phyloP scores from a whole-genome alignment of 2,797 vertebrate genomes.

The Bovichtus variegatus region DNA sequence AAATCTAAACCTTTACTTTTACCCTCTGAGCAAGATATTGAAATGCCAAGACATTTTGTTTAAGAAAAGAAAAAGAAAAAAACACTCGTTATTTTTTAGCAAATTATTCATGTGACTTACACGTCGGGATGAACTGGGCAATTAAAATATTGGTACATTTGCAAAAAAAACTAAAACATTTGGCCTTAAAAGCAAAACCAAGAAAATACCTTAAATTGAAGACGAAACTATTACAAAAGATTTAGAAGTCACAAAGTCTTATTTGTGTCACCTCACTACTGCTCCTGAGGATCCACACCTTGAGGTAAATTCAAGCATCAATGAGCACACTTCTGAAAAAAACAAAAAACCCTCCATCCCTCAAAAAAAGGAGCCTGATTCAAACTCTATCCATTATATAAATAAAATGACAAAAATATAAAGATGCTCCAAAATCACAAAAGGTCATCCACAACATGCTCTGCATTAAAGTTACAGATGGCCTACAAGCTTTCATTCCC shows the following conservation, averaged over 20 bases:
- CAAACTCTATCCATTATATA: constrained; percentile 27
- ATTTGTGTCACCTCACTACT: neutral
- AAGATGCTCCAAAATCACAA: constrained; percentile 41
- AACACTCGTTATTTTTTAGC: too few species aligned
- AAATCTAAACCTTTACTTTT: neutral
- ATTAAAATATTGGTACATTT: constrained; percentile 1
- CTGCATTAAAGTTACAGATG: constrained; percentile 47
- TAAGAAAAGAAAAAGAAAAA: neutral
- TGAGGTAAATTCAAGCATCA: constrained; percentile 42
- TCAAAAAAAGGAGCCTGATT: constrained; percentile 7
- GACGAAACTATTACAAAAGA: neutral
- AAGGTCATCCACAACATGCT: constrained; percentile 26
- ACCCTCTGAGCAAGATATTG: neutral
- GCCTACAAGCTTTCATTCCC: constrained; percentile 43
- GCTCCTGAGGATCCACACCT: constrained; percentile 10
- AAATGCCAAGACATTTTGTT: neutral
- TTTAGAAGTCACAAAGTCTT: constrained; percentile 18
- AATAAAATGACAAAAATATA: constrained; percentile 50
- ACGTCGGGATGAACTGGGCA: constrained; percentile 7
- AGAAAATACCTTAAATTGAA: neutral
- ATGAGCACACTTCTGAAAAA: constrained; percentile 13
- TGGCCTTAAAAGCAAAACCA: constrained; percentile 40
- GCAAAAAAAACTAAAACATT: constrained; percentile 23
- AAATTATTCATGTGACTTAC: constrained; percentile 14
- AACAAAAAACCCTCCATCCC: neutral